Conservation (phyloP, 2,888 invertebrate species). For the Meiosimyza decipiens region DNA sequence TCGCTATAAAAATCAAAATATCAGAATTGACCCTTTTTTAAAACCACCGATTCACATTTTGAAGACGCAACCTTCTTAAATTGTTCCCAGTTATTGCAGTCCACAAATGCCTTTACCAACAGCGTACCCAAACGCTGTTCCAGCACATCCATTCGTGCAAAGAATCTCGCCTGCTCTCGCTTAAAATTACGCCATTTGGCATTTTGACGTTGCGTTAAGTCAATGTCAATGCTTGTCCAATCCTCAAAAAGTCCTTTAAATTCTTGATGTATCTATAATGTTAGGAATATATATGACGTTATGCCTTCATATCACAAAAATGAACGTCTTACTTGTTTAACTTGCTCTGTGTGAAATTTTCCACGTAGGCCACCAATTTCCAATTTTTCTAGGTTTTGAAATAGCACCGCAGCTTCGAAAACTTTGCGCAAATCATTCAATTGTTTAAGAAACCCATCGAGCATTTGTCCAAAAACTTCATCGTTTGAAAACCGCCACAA, state of each 20-base stretch:
- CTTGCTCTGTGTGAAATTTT: conserved; percentile 58
- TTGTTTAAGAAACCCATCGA: conserved; percentile 74
- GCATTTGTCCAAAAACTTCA: conserved; percentile 75
- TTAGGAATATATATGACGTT: neutral
- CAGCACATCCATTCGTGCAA: conserved; percentile 60
- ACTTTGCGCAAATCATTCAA: conserved; percentile 76
- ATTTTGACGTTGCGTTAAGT: conserved; percentile 48
- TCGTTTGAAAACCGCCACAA: conserved; percentile 81
- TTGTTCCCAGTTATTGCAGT: conserved; percentile 71
- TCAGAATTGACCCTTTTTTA: neutral
- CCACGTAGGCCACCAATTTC: conserved; percentile 73
- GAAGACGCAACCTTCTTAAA: conserved; percentile 68
- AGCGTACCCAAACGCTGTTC: conserved; percentile 72
- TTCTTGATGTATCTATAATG: conserved; percentile 56
- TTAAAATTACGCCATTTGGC: conserved; percentile 68
- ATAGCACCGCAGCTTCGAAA: conserved; percentile 82
- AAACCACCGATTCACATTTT: neutral
- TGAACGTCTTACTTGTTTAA: conserved; percentile 52
- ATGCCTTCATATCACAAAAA: neutral
- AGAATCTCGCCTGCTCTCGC: conserved; percentile 68
- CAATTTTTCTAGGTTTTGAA: conserved; percentile 87
- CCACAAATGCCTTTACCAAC: conserved; percentile 71
- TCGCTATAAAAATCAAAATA: neutral
- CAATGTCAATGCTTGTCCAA: conserved; percentile 62
- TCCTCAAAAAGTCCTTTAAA: conserved; percentile 61